Conservation (phyloP, 2,888 invertebrate species). For the Leuctra nigra region DNA sequence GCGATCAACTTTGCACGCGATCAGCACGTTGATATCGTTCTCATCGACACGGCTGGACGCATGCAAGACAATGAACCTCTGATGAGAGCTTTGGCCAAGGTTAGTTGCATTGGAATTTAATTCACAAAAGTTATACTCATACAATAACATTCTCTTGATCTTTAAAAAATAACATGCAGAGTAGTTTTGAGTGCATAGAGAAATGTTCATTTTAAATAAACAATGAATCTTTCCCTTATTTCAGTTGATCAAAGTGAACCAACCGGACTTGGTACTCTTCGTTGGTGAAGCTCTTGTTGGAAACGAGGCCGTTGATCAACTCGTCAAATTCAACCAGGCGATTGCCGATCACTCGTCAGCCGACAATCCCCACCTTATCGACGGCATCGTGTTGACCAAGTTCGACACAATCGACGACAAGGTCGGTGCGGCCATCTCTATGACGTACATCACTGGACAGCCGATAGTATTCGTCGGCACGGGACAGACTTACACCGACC, state of each 20-base stretch:
- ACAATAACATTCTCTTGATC: no score
- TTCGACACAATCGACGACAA: slow-evolving; percentile 99
- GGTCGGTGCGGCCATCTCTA: slow-evolving; percentile 98
- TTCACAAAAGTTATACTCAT: no score
- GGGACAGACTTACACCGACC: slow-evolving; percentile 97
- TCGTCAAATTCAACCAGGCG: slow-evolving; percentile 98
- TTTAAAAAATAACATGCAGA: no score
- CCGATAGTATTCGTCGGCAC: slow-evolving; percentile 99
- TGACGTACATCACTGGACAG: slow-evolving; percentile 99
- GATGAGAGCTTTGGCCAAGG: slow-evolving; percentile 95
- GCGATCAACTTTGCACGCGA: slow-evolving; percentile 88
- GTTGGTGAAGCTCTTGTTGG: slow-evolving; percentile 99
- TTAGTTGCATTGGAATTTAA: no score
- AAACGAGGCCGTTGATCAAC: slow-evolving; percentile 98
- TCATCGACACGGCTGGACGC: slow-evolving; percentile 99
- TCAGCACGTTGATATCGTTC: slow-evolving; percentile 76
- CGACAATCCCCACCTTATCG: slow-evolving; percentile 82
- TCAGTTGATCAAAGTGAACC: slow-evolving; percentile 91
- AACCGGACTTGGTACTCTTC: slow-evolving; percentile 97
- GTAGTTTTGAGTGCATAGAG: no score
- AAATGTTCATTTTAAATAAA: no score
- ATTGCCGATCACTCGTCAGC: slow-evolving; percentile 85
- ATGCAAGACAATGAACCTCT: slow-evolving; percentile 99
- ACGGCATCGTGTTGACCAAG: slow-evolving; percentile 98
- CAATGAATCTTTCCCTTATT: no score